These are phyloP conservation scores for Parambassis ranga DNA, from an alignment of 2,797 vertebrate genomes.

Conservation along the genomic window DNA sequence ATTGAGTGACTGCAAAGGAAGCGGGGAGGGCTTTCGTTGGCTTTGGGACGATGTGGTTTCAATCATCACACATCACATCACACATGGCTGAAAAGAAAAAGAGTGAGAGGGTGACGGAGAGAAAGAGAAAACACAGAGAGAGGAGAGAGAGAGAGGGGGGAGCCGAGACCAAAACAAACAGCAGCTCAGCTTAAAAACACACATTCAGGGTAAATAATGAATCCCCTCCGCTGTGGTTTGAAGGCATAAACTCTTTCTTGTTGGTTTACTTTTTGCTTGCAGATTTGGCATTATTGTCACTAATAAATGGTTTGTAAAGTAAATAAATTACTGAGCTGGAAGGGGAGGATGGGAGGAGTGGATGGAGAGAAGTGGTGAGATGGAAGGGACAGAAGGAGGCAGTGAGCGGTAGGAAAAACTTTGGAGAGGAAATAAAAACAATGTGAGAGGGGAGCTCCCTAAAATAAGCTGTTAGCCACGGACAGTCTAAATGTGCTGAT, in stretches of 20 bases:
- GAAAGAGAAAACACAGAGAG: slow-evolving; percentile 48
- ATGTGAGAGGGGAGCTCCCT: slow-evolving; percentile 46
- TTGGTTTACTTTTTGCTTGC: slow-evolving; percentile 8
- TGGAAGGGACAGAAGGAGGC: slow-evolving; percentile 30
- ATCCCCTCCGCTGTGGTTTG: slow-evolving; percentile 29
- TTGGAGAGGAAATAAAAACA: slow-evolving; percentile 60
- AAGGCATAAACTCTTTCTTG: slow-evolving; percentile 2
- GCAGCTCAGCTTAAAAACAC: slow-evolving; percentile 30
- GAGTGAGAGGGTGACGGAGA: slow-evolving; percentile 61
- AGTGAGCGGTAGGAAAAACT: slow-evolving; percentile 43
- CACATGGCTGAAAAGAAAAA: slow-evolving; percentile 69
- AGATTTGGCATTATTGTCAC: slow-evolving; percentile 8
- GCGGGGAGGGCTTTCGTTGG: slow-evolving; percentile 52
- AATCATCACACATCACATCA: slow-evolving; percentile 64
- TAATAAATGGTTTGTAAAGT: slow-evolving; percentile 23
- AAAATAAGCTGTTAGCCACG: slow-evolving; percentile 65
- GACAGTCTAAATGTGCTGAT: slow-evolving; percentile 52
- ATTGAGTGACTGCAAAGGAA: slow-evolving; percentile 53
- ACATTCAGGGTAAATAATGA: slow-evolving; percentile 28
- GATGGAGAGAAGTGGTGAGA: slow-evolving; percentile 16
- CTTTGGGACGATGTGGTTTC: slow-evolving; percentile 76
- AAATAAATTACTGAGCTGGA: slow-evolving; percentile 12
- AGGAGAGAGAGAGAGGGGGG: slow-evolving; percentile 26
- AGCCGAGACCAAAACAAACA: slow-evolving; percentile 52
- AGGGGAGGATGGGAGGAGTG: background rate